phyloP scores from a whole-genome alignment of 2,797 vertebrate genomes.

The Neopelma chrysocephalum region DNA sequence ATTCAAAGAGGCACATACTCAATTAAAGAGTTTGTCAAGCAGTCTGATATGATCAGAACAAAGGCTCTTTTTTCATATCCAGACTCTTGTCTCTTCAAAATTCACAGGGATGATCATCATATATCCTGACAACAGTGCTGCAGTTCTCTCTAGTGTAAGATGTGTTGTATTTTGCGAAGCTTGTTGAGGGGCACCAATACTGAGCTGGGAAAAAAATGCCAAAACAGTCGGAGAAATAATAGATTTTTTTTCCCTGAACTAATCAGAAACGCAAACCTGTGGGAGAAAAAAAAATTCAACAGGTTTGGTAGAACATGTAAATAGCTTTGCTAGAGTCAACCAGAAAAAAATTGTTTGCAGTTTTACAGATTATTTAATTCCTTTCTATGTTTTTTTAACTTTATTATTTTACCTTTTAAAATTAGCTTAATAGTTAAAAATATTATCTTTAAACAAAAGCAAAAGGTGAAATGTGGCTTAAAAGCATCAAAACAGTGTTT shows the following conservation, averaged over 20 bases:
- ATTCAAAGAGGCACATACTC: neutral
- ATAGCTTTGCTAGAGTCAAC: neutral
- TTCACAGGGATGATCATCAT: neutral
- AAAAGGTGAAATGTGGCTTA: neutral
- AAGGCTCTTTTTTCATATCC: neutral
- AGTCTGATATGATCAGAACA: neutral
- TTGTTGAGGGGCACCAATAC: neutral
- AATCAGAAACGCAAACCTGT: neutral
- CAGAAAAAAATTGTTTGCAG: neutral
- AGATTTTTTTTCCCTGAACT: neutral
- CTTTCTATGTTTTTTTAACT: neutral
- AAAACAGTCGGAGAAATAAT: neutral
- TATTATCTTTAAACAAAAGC: neutral
- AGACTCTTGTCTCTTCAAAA: neutral
- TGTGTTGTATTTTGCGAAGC: neutral
- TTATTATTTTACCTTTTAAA: neutral
- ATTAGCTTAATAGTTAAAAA: neutral
- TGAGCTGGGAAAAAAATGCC: neutral
- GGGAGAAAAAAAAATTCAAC: neutral
- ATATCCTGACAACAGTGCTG: neutral
- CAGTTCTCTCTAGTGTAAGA: constrained; percentile 6
- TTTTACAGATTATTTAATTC: neutral
- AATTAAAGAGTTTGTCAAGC: neutral
- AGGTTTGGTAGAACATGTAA: neutral
- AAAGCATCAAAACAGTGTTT: neutral